These are phyloP conservation scores for Aptenodytes patagonicus DNA, from an alignment of 2,113 vertebrate species.

Conservation along the genomic window DNA sequence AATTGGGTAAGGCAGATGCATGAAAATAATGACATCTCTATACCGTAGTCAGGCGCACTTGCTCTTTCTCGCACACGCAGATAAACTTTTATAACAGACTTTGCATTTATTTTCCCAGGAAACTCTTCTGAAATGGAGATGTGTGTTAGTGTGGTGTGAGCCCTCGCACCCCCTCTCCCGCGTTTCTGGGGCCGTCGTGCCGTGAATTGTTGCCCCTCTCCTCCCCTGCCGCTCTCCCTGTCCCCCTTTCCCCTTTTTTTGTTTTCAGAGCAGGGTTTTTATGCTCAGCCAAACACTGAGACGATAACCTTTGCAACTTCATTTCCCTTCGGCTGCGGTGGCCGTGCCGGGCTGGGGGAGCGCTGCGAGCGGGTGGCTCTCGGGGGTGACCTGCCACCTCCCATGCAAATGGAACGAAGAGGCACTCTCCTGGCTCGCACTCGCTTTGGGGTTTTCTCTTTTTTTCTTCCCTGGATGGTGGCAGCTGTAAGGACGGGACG, in stretches of 20 bases:
- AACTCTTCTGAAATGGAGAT: not conserved
- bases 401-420: rapidly evolving
- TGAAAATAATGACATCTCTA: slow-evolving; percentile 42
- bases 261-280: not conserved
- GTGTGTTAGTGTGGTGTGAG: not conserved
- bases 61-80: not conserved
- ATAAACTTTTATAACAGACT: slow-evolving; percentile 39
- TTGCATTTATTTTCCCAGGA: slow-evolving; percentile 1
- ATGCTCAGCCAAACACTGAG: not conserved
- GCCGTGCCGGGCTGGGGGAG: not conserved
- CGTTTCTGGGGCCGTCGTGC: not conserved
- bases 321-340: not conserved
- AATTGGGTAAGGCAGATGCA: slow-evolving; percentile 54
- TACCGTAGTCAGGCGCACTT: not conserved
- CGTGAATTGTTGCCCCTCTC: not conserved
- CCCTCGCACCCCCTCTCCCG: rapidly evolving
- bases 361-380: not conserved
- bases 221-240: rapidly evolving
- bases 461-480: not conserved
- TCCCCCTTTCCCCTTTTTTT: not conserved
- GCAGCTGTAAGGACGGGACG: not conserved
- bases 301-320: not conserved
- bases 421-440: not conserved
- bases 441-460: not conserved
- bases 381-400: not conserved